Evolutionary conservation across 2,113 vertebrate species (phyloP).

Genomic region (Gobio gobio): DNA sequence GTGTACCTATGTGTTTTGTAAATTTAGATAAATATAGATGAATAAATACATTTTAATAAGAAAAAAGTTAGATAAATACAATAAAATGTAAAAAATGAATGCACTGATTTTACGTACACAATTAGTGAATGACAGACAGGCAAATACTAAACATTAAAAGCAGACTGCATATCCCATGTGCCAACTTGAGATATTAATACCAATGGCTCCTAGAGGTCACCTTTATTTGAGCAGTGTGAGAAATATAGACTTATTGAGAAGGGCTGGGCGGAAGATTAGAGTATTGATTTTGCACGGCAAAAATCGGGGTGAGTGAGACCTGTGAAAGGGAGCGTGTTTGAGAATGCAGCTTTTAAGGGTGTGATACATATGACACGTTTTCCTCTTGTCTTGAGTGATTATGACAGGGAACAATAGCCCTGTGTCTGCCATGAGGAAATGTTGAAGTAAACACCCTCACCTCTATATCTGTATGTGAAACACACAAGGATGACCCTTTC

Average conservation of each 20-base stretch:
- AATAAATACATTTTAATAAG: not conserved
- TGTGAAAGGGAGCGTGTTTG: conserved; percentile 35
- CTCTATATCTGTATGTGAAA: not conserved
- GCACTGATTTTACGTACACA: not conserved
- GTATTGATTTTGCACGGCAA: conserved; percentile 65
- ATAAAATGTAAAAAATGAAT: not conserved
- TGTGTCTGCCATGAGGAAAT: conserved; percentile 3
- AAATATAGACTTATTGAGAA: conserved; percentile 57
- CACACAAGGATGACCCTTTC: not conserved
- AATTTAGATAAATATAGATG: not conserved
- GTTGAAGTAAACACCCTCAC: not conserved
- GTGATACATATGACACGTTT: conserved; percentile 31
- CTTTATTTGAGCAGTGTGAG: conserved; percentile 47
- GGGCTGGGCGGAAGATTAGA: conserved; percentile 64
- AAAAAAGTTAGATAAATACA: not conserved
- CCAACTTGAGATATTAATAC: conserved; percentile 50
- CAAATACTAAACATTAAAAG: not conserved
- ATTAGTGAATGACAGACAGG: not conserved
- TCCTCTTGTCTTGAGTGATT: conserved; percentile 43
- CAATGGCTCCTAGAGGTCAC: conserved; percentile 53
- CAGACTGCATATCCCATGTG: conserved; percentile 22
- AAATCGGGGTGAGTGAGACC: conserved; percentile 60
- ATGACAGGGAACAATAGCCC: conserved; percentile 32
- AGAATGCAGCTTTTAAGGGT: conserved; percentile 14
- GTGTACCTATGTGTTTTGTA: not conserved